Evolutionary conservation across 2,797 vertebrate species (phyloP).

Genomic region (Acropternis orthonyx): DNA sequence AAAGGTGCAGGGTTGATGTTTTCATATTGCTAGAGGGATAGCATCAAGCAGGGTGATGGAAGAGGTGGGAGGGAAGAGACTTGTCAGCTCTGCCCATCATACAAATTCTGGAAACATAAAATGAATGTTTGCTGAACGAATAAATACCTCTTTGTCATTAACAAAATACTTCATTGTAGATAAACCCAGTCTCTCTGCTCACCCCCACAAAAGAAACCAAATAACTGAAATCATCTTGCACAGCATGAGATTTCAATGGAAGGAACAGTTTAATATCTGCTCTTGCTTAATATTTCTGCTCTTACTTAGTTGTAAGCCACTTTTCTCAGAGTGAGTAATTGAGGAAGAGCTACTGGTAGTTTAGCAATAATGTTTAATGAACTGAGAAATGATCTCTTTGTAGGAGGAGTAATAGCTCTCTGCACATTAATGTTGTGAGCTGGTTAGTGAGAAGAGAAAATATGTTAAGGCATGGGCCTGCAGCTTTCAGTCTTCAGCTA

Average conservation of each 20-base stretch:
- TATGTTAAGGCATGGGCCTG: background rate
- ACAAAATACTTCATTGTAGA: background rate
- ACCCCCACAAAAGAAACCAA: background rate
- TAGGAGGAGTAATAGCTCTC: background rate
- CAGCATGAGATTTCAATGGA: background rate
- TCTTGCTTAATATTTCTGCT: background rate
- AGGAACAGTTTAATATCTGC: background rate
- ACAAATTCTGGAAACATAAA: background rate
- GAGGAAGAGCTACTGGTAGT: background rate
- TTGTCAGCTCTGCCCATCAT: background rate
- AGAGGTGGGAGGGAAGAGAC: background rate
- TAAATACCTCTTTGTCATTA: background rate
- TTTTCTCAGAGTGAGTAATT: background rate
- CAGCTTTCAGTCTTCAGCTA: background rate
- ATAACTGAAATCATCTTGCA: background rate
- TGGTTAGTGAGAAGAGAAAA: background rate
- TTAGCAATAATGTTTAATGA: slow-evolving; percentile 35
- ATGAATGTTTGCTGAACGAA: background rate
- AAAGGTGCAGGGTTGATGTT: background rate
- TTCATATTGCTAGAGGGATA: background rate
- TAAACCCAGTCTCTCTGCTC: background rate
- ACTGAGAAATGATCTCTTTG: background rate
- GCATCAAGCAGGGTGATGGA: background rate
- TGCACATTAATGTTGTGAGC: background rate
- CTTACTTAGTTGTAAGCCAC: background rate